Base-by-base conservation (phyloP, 2,888 invertebrate species). In the Brachypterus glaber region DNA sequence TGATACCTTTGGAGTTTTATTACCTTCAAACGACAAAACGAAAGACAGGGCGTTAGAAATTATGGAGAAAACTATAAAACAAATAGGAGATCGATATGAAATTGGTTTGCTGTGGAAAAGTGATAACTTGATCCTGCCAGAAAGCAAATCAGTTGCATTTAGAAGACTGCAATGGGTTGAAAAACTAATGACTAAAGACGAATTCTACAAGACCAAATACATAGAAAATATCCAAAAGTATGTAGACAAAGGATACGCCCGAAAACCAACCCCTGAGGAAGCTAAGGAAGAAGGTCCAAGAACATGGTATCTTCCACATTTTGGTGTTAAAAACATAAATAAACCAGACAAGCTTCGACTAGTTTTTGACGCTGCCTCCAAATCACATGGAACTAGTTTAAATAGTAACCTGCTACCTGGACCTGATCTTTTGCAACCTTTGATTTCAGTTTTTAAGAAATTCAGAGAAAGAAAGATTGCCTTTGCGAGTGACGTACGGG, bases 251-350 rank as follows among this genome's bases (percentile, higher is more conserved):
- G 21, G 15, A 1, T 39, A 39, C 24, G 30, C 35, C 26, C 7
- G 30, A 18, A 39, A 39, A 25, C 13, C 29, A 30, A 18, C 30
- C 9, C 16, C 16, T 7, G 35, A 39, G 21, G 39, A 35, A 30
- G 35, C 30, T 9, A n/a, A 1, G 4, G 16, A n/a, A 30, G 35
- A 35, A 40, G 37, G 37, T 33, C 18, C 27, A 4, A 13, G 37
- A 18, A 33, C 33, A n/a, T 38, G 39, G 35, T 39, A 35, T 18
- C 15, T 39, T 15, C 39, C 35, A 2, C 39, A 39, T 35, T 35
- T 39, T 27, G 39, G n/a, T 3, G 34, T 39, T 4, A 14, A 13
- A 5, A 39, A 39, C 27, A 15, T 17, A 34, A 15, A n/a, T n/a
- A n/a, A n/a, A n/a, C n/a, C n/a, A n/a, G n/a, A n/a, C n/a, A n/a